phyloP scores from a whole-genome alignment of 37 sponge, comb jelly and placozoan genomes.

The Axinella damicornis region DNA sequence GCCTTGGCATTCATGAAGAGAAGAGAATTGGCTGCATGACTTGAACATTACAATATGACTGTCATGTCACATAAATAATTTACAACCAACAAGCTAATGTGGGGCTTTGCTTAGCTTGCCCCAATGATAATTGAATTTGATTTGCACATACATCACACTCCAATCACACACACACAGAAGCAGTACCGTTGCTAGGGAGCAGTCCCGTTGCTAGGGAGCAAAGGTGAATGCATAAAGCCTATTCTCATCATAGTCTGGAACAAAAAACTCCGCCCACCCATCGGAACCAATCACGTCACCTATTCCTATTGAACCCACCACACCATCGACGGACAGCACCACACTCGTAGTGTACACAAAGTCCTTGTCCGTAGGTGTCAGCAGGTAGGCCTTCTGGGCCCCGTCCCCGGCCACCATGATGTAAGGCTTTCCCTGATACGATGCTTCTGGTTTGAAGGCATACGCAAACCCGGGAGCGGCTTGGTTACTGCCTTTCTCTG shows the following conservation, averaged over 20 bases:
- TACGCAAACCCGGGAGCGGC: constrained; percentile 57
- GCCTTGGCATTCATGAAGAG: no score
- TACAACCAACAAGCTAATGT: no score
- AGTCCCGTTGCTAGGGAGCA: constrained; percentile 42
- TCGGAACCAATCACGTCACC: constrained; percentile 19
- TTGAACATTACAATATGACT: no score
- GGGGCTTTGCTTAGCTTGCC: no score
- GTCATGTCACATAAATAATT: no score
- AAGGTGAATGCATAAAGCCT: constrained; percentile 49
- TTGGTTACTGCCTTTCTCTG: constrained; percentile 31
- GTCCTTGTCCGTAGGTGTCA: constrained; percentile 24
- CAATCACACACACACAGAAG: no score
- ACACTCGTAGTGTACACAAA: constrained; percentile 35
- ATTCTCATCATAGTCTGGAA: constrained; percentile 54
- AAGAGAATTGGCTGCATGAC: no score
- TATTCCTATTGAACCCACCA: constrained; percentile 47
- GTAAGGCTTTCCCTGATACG: constrained; percentile 39
- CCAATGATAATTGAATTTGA: no score
- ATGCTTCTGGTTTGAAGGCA: constrained; percentile 19
- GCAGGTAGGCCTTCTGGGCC: constrained; percentile 47
- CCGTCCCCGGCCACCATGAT: constrained; percentile 64
- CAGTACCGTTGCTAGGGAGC: not conserved
- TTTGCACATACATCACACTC: constrained; percentile 1
- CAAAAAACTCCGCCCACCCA: constrained; percentile 54
- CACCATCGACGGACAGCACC: constrained; percentile 28